These are phyloP conservation scores for Chaenodraco wilsoni DNA, from an alignment of 2,797 vertebrate genomes.

Conservation along the genomic window DNA sequence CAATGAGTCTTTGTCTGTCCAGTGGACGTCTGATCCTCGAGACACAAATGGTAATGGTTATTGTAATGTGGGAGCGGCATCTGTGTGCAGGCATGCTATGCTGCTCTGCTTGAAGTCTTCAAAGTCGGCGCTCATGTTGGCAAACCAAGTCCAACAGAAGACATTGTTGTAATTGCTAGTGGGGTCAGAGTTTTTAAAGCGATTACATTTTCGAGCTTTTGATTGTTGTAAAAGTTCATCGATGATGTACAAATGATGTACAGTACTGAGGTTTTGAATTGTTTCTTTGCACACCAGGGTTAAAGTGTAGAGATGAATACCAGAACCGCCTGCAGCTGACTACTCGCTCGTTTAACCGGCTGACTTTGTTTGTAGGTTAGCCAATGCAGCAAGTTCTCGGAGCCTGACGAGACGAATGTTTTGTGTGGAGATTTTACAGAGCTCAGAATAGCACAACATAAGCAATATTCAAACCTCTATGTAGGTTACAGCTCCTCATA, in stretches of 20 bases:
- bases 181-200: slow-evolving; percentile 6
- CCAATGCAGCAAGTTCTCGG: slow-evolving; percentile 17
- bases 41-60: slow-evolving; percentile 68
- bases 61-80: slow-evolving; percentile 77
- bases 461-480: not conserved
- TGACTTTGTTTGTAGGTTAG: slow-evolving; percentile 31
- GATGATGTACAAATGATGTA: slow-evolving; percentile 27
- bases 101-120: slow-evolving; percentile 40
- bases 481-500: slow-evolving; percentile 6
- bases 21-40: slow-evolving; percentile 46
- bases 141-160: slow-evolving; percentile 8
- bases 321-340: not conserved
- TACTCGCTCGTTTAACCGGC: slow-evolving; percentile 1
- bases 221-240: not conserved
- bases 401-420: slow-evolving; percentile 21
- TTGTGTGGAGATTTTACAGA: slow-evolving; percentile 27
- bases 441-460: slow-evolving; percentile 4
- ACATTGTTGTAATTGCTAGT: slow-evolving; percentile 32
- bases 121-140: slow-evolving; percentile 16
- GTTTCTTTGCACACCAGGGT: not conserved
- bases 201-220: not conserved
- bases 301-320: slow-evolving; percentile 12
- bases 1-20: slow-evolving; percentile 27
- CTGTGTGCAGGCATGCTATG: slow-evolving; percentile 62
- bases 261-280: slow-evolving; percentile 16